Base-by-base conservation (phyloP, 2,888 invertebrate species). In the Xestia rhomboidea region DNA sequence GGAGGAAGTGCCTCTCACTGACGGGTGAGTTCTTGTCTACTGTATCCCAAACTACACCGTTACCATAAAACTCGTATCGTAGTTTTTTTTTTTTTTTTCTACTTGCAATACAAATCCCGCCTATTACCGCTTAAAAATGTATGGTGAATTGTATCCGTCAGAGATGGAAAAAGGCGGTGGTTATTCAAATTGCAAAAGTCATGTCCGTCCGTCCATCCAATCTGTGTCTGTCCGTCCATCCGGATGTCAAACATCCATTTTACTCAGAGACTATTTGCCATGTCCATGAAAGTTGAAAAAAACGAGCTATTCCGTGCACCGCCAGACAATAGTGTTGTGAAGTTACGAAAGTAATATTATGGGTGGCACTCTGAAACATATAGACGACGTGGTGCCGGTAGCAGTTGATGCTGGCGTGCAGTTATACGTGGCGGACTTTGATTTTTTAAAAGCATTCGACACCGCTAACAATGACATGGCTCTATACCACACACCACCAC, bases 1-100 rank as follows among this genome's bases (percentile, higher is more conserved):
- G 67, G 97, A 97, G 68, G 97, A 98, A 89, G 97, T 97, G n/a
- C 97, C 98, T 4, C 96, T 98, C 24, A 97, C 97, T 87, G 97
- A 97, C 84, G 97, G 97, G 97, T 97, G 24, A 51, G 54, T 60
- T 30, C 15, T 60, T 60, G 18, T 60, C 18, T 60, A 18, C 60
- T 60, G 3, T 18, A 18, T 15, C 2, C 15, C 7, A 18, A 57
- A 7, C 57, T 8, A 27, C 15, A 15, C 57, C 15, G 27, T 57
- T 27, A 27, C 54, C 27, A 15, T 6, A 57, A 7, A 18, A 15
- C 27, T 27, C 15, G 10, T 24, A 34, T 24, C 24, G n/a, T n/a
- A n/a, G n/a, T n/a, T n/a, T n/a, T n/a, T n/a, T n/a, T n/a, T n/a
- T n/a, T n/a, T n/a, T n/a, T n/a, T n/a, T n/a, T n/a, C 30, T 1